Evolutionary conservation across 2,797 vertebrate species (phyloP).

Genomic region (Sarcophilus harrisii): DNA sequence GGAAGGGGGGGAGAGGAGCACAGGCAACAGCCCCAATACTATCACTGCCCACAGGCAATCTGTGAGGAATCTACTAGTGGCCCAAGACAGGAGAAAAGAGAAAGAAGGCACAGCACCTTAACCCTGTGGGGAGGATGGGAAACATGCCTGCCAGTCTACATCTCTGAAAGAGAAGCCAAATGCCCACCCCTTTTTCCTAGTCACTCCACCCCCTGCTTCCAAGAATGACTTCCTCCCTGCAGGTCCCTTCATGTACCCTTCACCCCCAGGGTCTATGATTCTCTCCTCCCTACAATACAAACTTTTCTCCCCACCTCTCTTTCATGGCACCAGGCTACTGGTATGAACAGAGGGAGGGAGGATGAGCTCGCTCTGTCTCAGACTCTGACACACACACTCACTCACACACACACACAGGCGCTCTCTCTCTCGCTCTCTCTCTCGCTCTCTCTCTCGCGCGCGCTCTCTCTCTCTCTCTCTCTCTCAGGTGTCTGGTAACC

Average conservation of each 20-base stretch:
- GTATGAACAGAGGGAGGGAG: not conserved
- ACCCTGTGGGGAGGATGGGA: not conserved
- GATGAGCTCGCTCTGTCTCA: not conserved
- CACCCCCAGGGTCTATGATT: not conserved
- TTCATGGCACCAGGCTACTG: not conserved
- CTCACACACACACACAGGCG: not conserved
- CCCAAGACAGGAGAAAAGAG: not conserved
- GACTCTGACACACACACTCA: rapidly evolving
- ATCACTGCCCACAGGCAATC: not conserved
- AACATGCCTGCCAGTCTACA: not conserved
- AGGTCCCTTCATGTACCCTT: not conserved
- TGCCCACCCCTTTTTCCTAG: not conserved
- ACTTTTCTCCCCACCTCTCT: not conserved
- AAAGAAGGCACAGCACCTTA: not conserved
- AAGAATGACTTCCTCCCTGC: not conserved
- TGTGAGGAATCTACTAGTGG: not conserved
- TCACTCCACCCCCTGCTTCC: not conserved
- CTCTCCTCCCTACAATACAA: not conserved
- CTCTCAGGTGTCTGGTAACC: slow-evolving; percentile 1
- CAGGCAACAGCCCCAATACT: not conserved
- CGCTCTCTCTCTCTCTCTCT: not conserved
- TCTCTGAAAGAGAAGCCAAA: slow-evolving; percentile 11
- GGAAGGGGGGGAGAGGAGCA: no score
- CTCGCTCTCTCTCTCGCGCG: not conserved
- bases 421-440: not conserved